Percentiles rank a stretch among this genome's conserved stretches.
These are phyloP conservation scores for Agriopis marginaria DNA, from an alignment of 2,888 invertebrate genomes.

Conservation along the genomic window DNA sequence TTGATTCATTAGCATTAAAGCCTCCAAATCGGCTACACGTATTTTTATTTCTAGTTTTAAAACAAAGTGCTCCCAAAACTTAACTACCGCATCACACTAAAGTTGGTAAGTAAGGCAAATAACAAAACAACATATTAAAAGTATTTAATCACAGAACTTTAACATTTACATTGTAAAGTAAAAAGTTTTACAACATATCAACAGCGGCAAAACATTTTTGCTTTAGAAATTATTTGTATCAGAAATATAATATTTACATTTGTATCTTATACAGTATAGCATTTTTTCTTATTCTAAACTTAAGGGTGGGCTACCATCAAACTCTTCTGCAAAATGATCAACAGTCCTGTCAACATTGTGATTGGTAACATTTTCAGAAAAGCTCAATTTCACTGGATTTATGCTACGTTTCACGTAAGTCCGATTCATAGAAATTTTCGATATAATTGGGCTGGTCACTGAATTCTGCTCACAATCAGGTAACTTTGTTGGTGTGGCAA, in stretches of 20 bases:
- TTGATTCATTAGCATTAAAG: too few species aligned
- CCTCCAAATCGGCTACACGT: too few species aligned
- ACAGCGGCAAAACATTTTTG: conserved; percentile 11
- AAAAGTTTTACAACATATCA: conserved; percentile 30
- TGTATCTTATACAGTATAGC: not conserved
- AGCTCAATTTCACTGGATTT: conserved; percentile 64
- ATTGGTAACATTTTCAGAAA: conserved; percentile 47
- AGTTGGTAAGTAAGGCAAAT: not conserved
- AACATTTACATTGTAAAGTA: conserved; percentile 17
- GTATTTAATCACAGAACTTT: conserved; percentile 9
- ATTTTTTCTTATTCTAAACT: conserved; percentile 66
- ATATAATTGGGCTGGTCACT: conserved; percentile 60
- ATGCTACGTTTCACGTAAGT: conserved; percentile 60
- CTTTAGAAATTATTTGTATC: not conserved
- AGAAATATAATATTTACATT: not conserved
- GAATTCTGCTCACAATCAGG: conserved; percentile 19
- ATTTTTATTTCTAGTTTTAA: too few species aligned
- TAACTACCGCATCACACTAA: not conserved
- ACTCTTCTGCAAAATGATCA: conserved; percentile 76
- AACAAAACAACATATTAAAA: not conserved
- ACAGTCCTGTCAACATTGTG: conserved; percentile 51
- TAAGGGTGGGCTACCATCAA: conserved; percentile 77
- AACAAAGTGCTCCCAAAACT: too few species aligned
- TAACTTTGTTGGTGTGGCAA: conserved; percentile 52
- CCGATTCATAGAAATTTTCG: conserved; percentile 59